phyloP scores from a whole-genome alignment of 2,888 invertebrate species.

The Mimumesa dahlbomi region DNA sequence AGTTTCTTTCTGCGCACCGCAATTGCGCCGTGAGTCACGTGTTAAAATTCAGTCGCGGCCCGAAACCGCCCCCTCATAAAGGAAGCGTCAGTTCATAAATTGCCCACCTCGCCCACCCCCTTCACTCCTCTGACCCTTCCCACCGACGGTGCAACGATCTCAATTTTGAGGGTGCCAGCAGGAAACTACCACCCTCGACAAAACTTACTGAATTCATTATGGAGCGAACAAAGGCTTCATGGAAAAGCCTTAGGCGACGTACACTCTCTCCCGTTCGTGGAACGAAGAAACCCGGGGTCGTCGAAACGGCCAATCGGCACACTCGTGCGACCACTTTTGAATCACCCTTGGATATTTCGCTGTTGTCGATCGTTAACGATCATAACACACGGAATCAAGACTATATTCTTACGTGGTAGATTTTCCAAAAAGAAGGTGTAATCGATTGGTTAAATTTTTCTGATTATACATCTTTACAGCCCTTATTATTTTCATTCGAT shows the following conservation, averaged over 20 bases:
- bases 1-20: conserved; percentile 45
- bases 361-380: not conserved
- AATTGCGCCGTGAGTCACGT: conserved; percentile 73
- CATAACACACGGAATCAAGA: not conserved
- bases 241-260: conserved; percentile 72
- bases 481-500: too few relatives aligned
- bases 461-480: too few relatives aligned
- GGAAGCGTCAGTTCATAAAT: conserved; percentile 79
- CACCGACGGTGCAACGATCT: conserved; percentile 66
- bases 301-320: conserved; percentile 23
- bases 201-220: conserved; percentile 79
- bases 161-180: conserved; percentile 78
- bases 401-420: not conserved
- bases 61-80: conserved; percentile 75
- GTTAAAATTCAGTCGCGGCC: conserved; percentile 77
- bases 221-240: conserved; percentile 75
- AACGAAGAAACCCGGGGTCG: conserved; percentile 38
- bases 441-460: too few relatives aligned
- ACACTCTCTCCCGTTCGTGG: conserved; percentile 37
- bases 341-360: conserved; percentile 4
- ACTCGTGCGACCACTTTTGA: conserved; percentile 7
- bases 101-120: conserved; percentile 61
- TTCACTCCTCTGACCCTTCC: conserved; percentile 51
- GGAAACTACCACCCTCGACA: conserved; percentile 79
- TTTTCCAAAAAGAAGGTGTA: not conserved